Conservation (phyloP, 2,888 invertebrate genomes). For the Hedya salicella region DNA sequence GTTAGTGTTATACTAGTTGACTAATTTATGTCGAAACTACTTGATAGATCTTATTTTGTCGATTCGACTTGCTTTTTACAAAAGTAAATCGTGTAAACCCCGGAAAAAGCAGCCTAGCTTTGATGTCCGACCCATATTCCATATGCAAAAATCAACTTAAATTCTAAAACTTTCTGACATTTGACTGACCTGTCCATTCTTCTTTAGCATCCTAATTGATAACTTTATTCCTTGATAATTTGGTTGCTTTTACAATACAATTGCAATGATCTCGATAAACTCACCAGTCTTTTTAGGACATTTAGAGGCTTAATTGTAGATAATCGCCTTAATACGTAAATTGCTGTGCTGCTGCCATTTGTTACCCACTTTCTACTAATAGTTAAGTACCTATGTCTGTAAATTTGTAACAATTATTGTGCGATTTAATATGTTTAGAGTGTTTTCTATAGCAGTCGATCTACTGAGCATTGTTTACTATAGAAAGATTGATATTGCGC, state of each 20-base stretch:
- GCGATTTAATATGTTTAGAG: constrained; percentile 1
- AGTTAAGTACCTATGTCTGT: constrained; percentile 20
- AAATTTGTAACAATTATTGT: constrained; percentile 24
- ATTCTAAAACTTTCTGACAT: no score
- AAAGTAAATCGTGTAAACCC: no score
- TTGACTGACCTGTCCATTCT: no score
- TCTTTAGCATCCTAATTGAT: not conserved
- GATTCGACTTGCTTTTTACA: not conserved
- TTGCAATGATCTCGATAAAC: constrained; percentile 26
- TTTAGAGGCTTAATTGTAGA: constrained; percentile 51
- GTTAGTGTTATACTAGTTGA: not conserved
- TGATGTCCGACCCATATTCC: no score
- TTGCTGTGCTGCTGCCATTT: constrained; percentile 50
- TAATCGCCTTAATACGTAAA: constrained; percentile 55
- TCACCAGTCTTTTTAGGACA: constrained; percentile 43
- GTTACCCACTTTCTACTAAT: constrained; percentile 52
- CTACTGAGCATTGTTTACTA: no score
- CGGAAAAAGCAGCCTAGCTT: no score
- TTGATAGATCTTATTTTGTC: not conserved
- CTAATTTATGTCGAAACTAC: constrained; percentile 7
- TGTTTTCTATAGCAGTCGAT: not conserved
- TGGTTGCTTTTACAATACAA: not conserved
- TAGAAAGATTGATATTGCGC: no score
- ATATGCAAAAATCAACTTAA: no score
- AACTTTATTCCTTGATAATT: not conserved